phyloP scores from a whole-genome alignment of 1,140 invertebrate genomes.

The Mamestra configurata region DNA sequence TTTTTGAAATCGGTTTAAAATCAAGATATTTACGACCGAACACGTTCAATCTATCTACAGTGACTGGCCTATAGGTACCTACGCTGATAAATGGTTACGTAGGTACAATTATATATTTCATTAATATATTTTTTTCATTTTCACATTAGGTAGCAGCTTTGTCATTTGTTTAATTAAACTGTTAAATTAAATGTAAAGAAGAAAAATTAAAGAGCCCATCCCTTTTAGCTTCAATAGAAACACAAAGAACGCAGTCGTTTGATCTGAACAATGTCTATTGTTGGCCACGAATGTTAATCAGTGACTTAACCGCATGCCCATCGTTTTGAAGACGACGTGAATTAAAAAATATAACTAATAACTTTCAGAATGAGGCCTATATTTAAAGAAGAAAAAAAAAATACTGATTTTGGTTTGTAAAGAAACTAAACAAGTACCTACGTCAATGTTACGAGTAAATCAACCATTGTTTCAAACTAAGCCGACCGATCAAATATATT shows the following conservation, averaged over 20 bases:
- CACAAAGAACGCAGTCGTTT: constrained; percentile 70
- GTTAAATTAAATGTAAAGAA: constrained; percentile 48
- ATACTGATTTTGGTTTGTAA: background rate
- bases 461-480: background rate
- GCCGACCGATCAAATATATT: constrained; percentile 26
- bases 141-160: background rate
- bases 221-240: constrained; percentile 68
- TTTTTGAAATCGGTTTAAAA: too few species aligned
- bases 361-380: background rate
- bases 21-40: too few species aligned
- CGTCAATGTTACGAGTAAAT: background rate
- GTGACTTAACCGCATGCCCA: constrained; percentile 58
- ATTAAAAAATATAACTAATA: constrained; percentile 44
- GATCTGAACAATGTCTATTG: constrained; percentile 70
- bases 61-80: too few species aligned
- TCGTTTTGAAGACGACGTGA: constrained; percentile 30
- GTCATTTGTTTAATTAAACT: background rate
- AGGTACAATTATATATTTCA: too few species aligned
- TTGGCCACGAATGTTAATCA: constrained; percentile 70
- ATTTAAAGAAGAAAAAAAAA: background rate
- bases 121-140: background rate
- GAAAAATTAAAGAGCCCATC: constrained; percentile 60
- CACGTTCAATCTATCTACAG: too few species aligned
- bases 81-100: too few species aligned
- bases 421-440: too few species aligned